phyloP scores from a whole-genome alignment of 2,888 invertebrate species.

The Branchinecta sandiegonensis region DNA sequence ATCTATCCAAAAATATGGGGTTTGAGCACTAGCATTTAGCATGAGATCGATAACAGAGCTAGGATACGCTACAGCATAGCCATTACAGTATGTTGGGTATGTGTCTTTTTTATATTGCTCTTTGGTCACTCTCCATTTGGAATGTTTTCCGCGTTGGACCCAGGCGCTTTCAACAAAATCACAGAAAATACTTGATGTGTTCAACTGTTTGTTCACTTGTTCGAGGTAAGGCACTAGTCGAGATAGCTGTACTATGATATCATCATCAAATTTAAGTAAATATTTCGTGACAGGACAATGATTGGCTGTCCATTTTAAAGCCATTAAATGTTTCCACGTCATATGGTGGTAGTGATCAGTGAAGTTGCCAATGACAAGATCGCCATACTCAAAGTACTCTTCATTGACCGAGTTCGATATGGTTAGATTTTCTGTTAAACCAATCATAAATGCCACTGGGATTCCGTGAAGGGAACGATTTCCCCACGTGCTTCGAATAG shows the following conservation, averaged over 20 bases:
- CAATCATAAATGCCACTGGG: slow-evolving; percentile 2
- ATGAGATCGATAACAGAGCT: not conserved
- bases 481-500: slow-evolving; percentile 5
- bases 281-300: not conserved
- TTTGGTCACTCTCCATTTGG: not conserved
- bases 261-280: not conserved
- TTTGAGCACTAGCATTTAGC: not conserved
- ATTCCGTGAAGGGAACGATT: not conserved
- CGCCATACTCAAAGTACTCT: not conserved
- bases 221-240: slow-evolving; percentile 3
- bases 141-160: not conserved
- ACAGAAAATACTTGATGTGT: slow-evolving; percentile 10
- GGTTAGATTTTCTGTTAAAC: not conserved
- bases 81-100: slow-evolving; percentile 9
- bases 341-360: not conserved
- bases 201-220: not conserved
- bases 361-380: slow-evolving; percentile 1
- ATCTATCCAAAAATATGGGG: not conserved
- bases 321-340: slow-evolving; percentile 8
- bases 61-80: slow-evolving; percentile 1
- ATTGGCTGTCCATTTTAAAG: not conserved
- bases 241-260: not conserved
- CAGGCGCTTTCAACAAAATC: not conserved
- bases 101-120: not conserved
- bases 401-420: not conserved